Evolutionary conservation across 2,113 vertebrate species (phyloP).

Genomic region (Cyphomyrus discorhynchus): DNA sequence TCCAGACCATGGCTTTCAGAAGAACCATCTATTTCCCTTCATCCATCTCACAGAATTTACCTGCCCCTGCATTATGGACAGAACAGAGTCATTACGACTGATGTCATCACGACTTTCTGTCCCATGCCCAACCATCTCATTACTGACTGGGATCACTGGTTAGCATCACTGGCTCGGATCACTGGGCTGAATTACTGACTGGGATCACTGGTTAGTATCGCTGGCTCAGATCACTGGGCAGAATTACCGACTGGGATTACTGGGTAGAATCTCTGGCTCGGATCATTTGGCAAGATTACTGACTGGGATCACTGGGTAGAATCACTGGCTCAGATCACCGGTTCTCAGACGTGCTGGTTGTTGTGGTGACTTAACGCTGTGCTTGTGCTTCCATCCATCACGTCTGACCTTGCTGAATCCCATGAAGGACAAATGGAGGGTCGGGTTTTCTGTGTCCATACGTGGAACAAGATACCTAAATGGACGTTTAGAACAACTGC

Average conservation of each 20-base stretch:
- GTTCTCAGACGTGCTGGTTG: neutral
- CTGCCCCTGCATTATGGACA: neutral
- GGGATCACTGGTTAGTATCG: neutral
- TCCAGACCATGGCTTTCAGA: neutral
- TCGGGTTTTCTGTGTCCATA: neutral
- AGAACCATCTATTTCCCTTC: neutral
- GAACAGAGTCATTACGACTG: neutral
- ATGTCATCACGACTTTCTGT: constrained; percentile 10
- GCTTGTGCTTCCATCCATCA: neutral
- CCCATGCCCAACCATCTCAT: neutral
- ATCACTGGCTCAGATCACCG: neutral
- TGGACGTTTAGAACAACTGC: neutral
- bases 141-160: neutral
- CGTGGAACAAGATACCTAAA: neutral
- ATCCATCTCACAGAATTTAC: neutral
- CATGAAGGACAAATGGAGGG: neutral
- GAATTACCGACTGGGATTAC: neutral
- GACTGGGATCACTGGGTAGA: neutral
- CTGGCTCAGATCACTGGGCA: neutral
- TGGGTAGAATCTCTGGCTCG: neutral
- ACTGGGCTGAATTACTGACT: neutral
- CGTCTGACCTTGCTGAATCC: neutral
- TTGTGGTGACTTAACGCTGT: neutral
- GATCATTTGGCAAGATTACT: neutral
- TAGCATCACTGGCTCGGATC: neutral